Evolutionary conservation across 2,113 vertebrate genomes (phyloP), one percentile per base, ranked within the genome.

Genomic region (Ictidomys tridecemlineatus): DNA sequence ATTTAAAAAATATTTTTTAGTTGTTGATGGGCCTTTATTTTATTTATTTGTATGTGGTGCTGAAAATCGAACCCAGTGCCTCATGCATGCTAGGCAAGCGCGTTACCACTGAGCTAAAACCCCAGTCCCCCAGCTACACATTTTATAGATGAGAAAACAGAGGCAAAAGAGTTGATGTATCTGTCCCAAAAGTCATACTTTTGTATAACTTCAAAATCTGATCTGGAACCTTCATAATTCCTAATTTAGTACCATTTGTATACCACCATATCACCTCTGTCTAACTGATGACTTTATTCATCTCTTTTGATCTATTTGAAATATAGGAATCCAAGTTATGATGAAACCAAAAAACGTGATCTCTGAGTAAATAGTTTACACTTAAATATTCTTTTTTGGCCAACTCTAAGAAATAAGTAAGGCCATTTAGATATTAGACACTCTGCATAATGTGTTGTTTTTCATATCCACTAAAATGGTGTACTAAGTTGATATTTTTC

Each of bases 381-480:
- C 8, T 90, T 94, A 95, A 82, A 78, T 17, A 79, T 85, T 96
- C 45, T 84, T 91, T 96, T 85, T 91, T 32, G 65, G 53, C 11
- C 6, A 94, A 74, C 37, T 84, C 93, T 85, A 94, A 89, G 39
- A 94, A 95, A 92, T 67, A 83, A 96, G 24, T 93, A 94, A 92
- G 32, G 9, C 18, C 22, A n/a, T 88, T 72, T 80, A 89, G 30
- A 53, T 34, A 84, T 45, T 37, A 72, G 42, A 65, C 18, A 82
- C 30, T 96, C 65, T 70, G 20, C 3, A 37, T 72, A 39, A 83
- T 67, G 42, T 82, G 20, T 67, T 91, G n/a, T 73, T 72, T 96
- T 95, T 85, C 32, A 8, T 96, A 53, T 51, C 91, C 34, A 85
- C 72, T 96, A 77, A 67, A 84, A 85, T 95, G 10, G 12, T 85